A percentile compares a stretch with the other conserved stretches of the same genome.
These are phyloP conservation scores for Calliopsis andreniformis DNA, from an alignment of 1,140 invertebrate genomes.

Conservation along the genomic window DNA sequence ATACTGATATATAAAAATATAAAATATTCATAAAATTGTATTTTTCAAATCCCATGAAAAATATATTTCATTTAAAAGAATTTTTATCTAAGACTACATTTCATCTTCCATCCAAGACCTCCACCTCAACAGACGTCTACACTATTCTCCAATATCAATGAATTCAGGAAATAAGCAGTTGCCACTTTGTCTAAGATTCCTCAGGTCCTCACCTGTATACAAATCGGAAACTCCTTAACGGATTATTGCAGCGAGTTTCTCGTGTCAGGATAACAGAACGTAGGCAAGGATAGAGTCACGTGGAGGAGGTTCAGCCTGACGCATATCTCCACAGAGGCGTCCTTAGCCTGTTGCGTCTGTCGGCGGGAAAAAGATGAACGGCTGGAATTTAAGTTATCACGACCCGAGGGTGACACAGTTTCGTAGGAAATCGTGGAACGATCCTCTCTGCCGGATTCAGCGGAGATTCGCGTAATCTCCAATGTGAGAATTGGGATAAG, in stretches of 20 bases:
- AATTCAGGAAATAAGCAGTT: too few relatives aligned
- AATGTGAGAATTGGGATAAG: slow-evolving; percentile 75
- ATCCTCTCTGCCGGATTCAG: slow-evolving; percentile 24
- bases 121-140: too few relatives aligned
- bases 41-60: not conserved
- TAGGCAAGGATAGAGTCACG: slow-evolving; percentile 28
- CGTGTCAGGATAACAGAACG: slow-evolving; percentile 71
- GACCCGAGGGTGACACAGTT: not conserved
- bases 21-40: too few relatives aligned
- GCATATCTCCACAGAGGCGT: slow-evolving; percentile 18
- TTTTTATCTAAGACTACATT: slow-evolving; percentile 1
- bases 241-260: slow-evolving; percentile 62
- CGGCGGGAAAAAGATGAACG: slow-evolving; percentile 30
- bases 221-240: slow-evolving; percentile 37
- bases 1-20: too few relatives aligned
- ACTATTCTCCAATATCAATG: too few relatives aligned
- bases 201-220: slow-evolving; percentile 1
- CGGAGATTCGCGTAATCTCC: slow-evolving; percentile 57
- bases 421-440: slow-evolving; percentile 1
- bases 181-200: too few relatives aligned
- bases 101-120: not conserved
- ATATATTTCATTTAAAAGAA: not conserved
- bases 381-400: slow-evolving; percentile 1
- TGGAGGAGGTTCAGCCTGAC: slow-evolving; percentile 44
- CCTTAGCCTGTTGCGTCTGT: slow-evolving; percentile 60